Conservation (phyloP, 1,140 invertebrate species). For the Drosophila aff. region DNA sequence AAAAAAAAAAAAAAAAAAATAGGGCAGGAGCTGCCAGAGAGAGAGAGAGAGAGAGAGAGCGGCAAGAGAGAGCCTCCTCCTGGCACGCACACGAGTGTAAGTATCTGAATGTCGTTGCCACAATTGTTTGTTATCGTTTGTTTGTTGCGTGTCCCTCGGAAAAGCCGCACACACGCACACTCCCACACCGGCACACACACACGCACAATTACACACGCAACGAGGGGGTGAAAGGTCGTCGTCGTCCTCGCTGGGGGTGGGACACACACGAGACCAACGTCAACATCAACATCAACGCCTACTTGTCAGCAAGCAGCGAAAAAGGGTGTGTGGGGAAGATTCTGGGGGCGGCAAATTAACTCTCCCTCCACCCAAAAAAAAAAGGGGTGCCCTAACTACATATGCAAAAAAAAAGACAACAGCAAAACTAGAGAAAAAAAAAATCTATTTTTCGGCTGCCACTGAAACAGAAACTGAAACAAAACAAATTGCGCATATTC, state of each 20-base stretch:
- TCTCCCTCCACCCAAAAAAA: not conserved
- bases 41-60: not conserved
- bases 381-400: slow-evolving; percentile 32
- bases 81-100: slow-evolving; percentile 3
- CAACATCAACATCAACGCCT: slow-evolving; percentile 64
- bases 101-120: slow-evolving; percentile 51
- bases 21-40: slow-evolving; percentile 1
- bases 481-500: slow-evolving; percentile 79
- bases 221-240: slow-evolving; percentile 10
- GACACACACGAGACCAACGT: slow-evolving; percentile 62
- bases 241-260: slow-evolving; percentile 8
- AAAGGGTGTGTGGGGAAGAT: slow-evolving; percentile 34
- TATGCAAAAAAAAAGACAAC: slow-evolving; percentile 20
- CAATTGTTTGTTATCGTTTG: slow-evolving; percentile 63
- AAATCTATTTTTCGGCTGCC: slow-evolving; percentile 52
- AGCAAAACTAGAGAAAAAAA: slow-evolving; percentile 17
- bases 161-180: slow-evolving; percentile 27
- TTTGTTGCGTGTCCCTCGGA: slow-evolving; percentile 51
- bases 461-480: slow-evolving; percentile 6
- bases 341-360: slow-evolving; percentile 14
- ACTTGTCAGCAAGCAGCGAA: slow-evolving; percentile 41
- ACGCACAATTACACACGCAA: slow-evolving; percentile 47
- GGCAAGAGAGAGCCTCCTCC: not conserved
- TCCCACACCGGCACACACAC: slow-evolving; percentile 10
- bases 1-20: not conserved